phyloP scores from a whole-genome alignment of 2,113 vertebrate species.

The Potamarius usumacintae region DNA sequence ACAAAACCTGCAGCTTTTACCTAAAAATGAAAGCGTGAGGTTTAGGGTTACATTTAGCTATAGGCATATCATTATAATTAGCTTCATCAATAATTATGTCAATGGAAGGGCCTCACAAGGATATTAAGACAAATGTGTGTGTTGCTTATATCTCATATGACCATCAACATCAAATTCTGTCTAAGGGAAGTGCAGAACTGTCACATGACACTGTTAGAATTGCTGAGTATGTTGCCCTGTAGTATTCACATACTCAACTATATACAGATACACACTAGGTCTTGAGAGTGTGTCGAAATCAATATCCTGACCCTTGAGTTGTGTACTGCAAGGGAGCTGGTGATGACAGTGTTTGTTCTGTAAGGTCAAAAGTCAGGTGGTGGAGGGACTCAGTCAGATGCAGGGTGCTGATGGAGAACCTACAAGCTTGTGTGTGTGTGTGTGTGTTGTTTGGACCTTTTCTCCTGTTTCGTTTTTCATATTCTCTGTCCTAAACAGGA shows the following conservation, averaged over 20 bases:
- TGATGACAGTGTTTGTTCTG: conserved; percentile 73
- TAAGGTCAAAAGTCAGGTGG: conserved; percentile 66
- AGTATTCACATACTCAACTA: conserved; percentile 8
- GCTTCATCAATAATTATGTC: background rate
- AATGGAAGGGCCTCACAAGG: background rate
- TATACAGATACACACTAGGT: conserved; percentile 21
- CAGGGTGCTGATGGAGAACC: conserved; percentile 61
- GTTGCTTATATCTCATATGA: conserved; percentile 7
- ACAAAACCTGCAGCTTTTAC: background rate
- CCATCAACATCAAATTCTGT: background rate
- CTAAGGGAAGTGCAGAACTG: conserved; percentile 9
- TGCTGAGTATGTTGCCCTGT: conserved; percentile 25
- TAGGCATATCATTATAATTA: background rate
- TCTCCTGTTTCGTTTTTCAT: background rate
- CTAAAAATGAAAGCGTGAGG: background rate
- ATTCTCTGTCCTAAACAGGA: background rate
- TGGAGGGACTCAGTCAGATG: conserved; percentile 53
- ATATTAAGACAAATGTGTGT: background rate
- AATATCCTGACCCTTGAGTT: conserved; percentile 61
- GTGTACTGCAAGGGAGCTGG: conserved; percentile 64
- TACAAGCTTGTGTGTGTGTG: conserved; percentile 51
- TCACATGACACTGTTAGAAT: conserved; percentile 23
- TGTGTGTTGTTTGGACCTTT: conserved; percentile 25
- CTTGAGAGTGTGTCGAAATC: conserved; percentile 48
- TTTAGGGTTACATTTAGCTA: background rate